phyloP scores from a whole-genome alignment of 2,888 invertebrate species.

The Diarsia brunnea region DNA sequence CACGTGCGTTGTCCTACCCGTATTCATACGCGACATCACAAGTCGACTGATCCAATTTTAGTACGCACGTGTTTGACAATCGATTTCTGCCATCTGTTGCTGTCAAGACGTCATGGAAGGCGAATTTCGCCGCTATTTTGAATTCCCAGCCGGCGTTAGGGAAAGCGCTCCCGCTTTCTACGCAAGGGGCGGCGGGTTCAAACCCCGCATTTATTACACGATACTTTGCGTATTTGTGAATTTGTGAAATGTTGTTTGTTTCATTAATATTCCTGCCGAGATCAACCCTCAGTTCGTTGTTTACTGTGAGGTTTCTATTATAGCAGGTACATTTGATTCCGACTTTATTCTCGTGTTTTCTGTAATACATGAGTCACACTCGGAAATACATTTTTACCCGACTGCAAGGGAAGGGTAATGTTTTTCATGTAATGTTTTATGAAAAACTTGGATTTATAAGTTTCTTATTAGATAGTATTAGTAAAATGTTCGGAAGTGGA shows the following conservation, averaged over 20 bases:
- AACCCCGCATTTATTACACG: slow-evolving; percentile 29
- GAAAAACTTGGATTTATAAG: not conserved
- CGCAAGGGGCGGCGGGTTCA: slow-evolving; percentile 40
- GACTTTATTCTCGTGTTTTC: slow-evolving; percentile 76
- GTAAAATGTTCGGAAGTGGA: not conserved
- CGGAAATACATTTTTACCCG: slow-evolving; percentile 79
- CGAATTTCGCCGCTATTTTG: slow-evolving; percentile 15
- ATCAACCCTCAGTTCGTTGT: slow-evolving; percentile 58
- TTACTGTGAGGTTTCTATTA: slow-evolving; percentile 54
- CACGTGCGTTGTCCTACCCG: not conserved
- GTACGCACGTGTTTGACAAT: not conserved
- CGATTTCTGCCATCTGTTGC: not conserved
- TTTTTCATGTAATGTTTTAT: slow-evolving; percentile 23
- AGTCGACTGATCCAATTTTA: slow-evolving; percentile 11
- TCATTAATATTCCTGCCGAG: slow-evolving; percentile 48
- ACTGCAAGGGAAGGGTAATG: too few relatives aligned
- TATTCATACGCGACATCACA: not conserved
- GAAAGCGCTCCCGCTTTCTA: slow-evolving; percentile 22
- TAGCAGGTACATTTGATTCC: slow-evolving; percentile 78
- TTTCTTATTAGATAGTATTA: not conserved
- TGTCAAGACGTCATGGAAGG: slow-evolving; percentile 5
- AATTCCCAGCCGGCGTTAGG: slow-evolving; percentile 34
- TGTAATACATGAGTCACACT: slow-evolving; percentile 72
- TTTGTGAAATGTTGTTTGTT: slow-evolving; percentile 31
- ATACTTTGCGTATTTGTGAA: slow-evolving; percentile 27